These are phyloP conservation scores for Halyomorpha halys DNA, from an alignment of 1,140 invertebrate genomes.

Conservation along the genomic window DNA sequence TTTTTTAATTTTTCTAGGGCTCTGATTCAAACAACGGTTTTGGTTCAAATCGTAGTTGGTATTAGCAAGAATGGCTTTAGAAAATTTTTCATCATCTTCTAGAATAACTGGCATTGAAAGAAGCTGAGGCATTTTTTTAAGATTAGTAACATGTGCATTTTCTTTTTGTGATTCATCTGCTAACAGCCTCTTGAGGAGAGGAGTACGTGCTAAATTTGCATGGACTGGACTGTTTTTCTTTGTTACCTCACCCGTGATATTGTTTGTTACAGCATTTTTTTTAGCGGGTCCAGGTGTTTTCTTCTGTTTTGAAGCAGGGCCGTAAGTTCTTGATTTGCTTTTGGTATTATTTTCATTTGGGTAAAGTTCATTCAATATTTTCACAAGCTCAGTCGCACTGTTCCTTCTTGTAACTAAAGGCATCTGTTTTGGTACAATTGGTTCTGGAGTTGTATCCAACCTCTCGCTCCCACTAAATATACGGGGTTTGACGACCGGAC, in stretches of 20 bases:
- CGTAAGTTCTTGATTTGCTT: not conserved
- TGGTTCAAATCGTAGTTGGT: not conserved
- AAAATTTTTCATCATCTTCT: no score
- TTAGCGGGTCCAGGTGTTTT: no score
- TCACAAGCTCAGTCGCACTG: not conserved
- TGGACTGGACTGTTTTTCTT: no score
- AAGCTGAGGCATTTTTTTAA: no score
- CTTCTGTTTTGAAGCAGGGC: constrained; percentile 2
- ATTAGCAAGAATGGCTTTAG: not conserved
- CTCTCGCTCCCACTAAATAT: constrained; percentile 13
- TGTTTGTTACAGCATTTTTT: no score
- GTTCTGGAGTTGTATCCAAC: not conserved
- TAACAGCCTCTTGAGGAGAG: no score
- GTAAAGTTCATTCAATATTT: constrained; percentile 14
- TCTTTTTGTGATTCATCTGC: no score
- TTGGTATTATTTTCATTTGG: not conserved
- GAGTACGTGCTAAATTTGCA: no score
- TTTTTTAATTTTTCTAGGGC: constrained; percentile 6
- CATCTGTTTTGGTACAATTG: not conserved
- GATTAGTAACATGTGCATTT: no score
- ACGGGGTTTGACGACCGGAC: not conserved
- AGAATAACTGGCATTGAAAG: no score
- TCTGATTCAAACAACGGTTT: not conserved
- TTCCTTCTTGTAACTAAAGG: not conserved
- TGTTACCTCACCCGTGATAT: no score